Conservation (phyloP, 1,140 invertebrate genomes). For the Callitettix versicolor region DNA sequence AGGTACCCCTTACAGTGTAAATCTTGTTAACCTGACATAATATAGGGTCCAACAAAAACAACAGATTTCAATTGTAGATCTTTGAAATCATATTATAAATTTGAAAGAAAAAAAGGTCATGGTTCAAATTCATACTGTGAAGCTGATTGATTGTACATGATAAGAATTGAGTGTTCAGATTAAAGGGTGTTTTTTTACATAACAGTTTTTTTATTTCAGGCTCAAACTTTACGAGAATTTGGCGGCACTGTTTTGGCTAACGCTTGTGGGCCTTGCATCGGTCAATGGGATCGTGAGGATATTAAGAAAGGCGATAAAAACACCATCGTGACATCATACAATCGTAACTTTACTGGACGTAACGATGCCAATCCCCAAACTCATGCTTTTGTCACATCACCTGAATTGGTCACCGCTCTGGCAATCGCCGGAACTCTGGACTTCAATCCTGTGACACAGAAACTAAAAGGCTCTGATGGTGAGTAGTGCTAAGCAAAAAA, state of each 20-base stretch:
- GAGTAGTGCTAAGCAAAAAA: too few relatives aligned
- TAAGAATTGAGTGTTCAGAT: too few relatives aligned
- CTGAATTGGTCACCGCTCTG: conserved; percentile 94
- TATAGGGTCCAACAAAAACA: too few relatives aligned
- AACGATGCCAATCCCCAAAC: conserved; percentile 99
- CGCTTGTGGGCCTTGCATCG: conserved; percentile 98
- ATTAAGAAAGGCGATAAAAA: conserved; percentile 99
- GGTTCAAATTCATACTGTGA: too few relatives aligned
- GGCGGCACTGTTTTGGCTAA: conserved; percentile 88
- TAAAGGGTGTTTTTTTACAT: too few relatives aligned
- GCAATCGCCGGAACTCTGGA: conserved; percentile 86
- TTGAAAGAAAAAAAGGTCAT: too few relatives aligned
- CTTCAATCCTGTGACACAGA: conserved; percentile 87
- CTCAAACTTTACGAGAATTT: conserved; percentile 56
- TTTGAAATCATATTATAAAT: too few relatives aligned
- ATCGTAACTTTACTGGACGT: conserved; percentile 94
- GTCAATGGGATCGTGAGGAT: conserved; percentile 96
- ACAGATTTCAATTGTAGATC: too few relatives aligned
- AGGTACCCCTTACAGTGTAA: too few relatives aligned
- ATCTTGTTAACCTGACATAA: too few relatives aligned
- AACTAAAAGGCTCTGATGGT: conserved; percentile 50
- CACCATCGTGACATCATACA: conserved; percentile 99
- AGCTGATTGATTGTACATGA: too few relatives aligned
- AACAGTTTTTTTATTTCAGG: too few relatives aligned
- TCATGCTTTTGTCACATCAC: conserved; percentile 96